Base-by-base conservation (phyloP, 2,797 vertebrate genomes). In the Siniperca obscura region DNA sequence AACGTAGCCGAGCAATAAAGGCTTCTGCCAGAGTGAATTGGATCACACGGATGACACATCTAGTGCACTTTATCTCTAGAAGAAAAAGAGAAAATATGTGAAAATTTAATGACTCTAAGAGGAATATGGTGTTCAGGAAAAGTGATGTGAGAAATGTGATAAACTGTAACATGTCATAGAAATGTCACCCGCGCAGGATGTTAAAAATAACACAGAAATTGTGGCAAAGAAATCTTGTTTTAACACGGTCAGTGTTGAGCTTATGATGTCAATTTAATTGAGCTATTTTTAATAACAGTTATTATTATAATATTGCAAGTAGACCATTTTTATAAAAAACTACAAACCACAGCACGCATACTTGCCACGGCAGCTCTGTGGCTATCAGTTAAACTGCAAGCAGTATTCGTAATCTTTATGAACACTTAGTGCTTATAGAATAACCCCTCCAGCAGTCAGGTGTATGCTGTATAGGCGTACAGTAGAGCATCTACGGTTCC, bases 41-140 rank as follows among this genome's bases (percentile, higher is more conserved):
- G 85, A 94, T 95, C 91, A 91, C 89, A 62, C 7, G 16, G 89
- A 83, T 90, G 91, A 92, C 93, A 93, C 86, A 88, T 91, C 81
- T 27, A 76, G 83, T 76, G 90, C 89, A 88, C 84, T 94, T 91
- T 83, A 92, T 86, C 84, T 93, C 78, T 19, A 68, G 42, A 91
- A 84, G 74, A 74, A 82, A 89, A 84, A 62, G 57, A 52, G 30
- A 76, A 76, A 81, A 87, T 73, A 85, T 82, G 78, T 94, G 80
- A 94, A 93, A 90, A 71, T 87, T 90, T 90, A 82, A 94, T 93
- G 91, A 89, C 76, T 71, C 74, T 91, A 90, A 93, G 84, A 93
- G 93, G 91, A 92, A 94, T 93, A 52, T 76, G 84, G 82, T 92
- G 90, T 93, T 92, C 79, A 27, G 85, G 83, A 87, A 89, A 83